Evolutionary conservation across 2,113 vertebrate species (phyloP).

Genomic region (Speoplatyrhinus poulsoni): DNA sequence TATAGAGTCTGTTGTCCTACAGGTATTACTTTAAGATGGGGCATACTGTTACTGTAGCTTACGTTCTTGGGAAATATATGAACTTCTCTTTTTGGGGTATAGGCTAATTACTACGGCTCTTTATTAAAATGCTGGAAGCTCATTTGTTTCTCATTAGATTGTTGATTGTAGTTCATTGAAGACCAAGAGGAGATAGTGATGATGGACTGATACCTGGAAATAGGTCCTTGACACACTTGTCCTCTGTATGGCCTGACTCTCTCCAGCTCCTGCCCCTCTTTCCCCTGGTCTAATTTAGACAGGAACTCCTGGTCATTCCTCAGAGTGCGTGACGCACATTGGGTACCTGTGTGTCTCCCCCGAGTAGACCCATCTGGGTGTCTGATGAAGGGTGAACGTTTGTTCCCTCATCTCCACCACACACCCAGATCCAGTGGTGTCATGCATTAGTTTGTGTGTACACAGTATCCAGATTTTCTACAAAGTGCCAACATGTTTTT

Average conservation of each 20-base stretch:
- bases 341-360: conserved; percentile 5
- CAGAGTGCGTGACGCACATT: conserved; percentile 33
- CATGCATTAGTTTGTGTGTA: too few species aligned
- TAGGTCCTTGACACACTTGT: conserved; percentile 3
- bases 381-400: not conserved
- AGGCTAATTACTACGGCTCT: too few species aligned
- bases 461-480: too few species aligned
- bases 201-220: not conserved
- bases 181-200: not conserved
- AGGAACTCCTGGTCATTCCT: conserved; percentile 26
- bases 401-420: conserved; percentile 1
- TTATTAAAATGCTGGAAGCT: too few species aligned
- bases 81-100: too few species aligned
- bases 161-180: not conserved
- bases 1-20: too few species aligned
- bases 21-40: too few species aligned
- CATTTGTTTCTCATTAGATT: too few species aligned
- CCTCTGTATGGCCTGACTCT: conserved; percentile 21
- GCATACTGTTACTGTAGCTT: too few species aligned
- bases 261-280: conserved; percentile 14
- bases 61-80: too few species aligned
- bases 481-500: too few species aligned
- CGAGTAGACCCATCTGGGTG: conserved; percentile 30
- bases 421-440: not conserved
- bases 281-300: conserved; percentile 31